phyloP scores from a whole-genome alignment of 2,888 invertebrate genomes.

The Stenotaenia linearis region DNA sequence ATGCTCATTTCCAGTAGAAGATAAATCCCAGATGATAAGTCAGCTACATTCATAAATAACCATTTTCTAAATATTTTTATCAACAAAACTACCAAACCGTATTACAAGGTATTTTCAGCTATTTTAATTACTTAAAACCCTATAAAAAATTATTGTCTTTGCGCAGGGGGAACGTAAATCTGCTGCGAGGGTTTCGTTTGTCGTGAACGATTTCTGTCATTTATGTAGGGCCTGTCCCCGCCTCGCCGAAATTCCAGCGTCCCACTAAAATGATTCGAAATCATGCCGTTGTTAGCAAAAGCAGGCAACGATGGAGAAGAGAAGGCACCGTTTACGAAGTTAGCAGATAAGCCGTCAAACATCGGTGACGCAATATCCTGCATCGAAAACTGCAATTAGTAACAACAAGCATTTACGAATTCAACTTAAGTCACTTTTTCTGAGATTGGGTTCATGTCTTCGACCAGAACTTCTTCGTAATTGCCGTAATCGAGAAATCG shows the following conservation, averaged over 20 bases:
- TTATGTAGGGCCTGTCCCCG: constrained; percentile 30
- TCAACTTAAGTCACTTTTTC: constrained; percentile 13
- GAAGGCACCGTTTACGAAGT: constrained; percentile 32
- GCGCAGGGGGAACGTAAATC: constrained; percentile 32
- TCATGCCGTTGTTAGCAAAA: constrained; percentile 32
- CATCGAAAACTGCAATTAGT: neutral
- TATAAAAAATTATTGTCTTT: constrained; percentile 17
- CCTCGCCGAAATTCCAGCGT: constrained; percentile 33
- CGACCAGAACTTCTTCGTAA: constrained; percentile 77
- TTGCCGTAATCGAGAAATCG: constrained; percentile 83
- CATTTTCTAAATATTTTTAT: neutral
- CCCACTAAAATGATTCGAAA: constrained; percentile 31
- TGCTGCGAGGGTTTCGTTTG: constrained; percentile 27
- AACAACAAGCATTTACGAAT: neutral
- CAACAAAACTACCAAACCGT: neutral
- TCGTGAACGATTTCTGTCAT: neutral
- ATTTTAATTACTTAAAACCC: neutral
- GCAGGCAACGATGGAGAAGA: constrained; percentile 30
- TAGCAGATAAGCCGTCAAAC: constrained; percentile 31
- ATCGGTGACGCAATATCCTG: constrained; percentile 30
- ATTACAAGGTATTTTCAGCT: neutral
- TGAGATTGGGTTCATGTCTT: constrained; percentile 64
- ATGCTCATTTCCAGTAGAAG: neutral
- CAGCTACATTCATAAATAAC: neutral
- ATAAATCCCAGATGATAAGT: neutral